These are phyloP conservation scores for Micrasema longulum DNA, from an alignment of 1,140 invertebrate species.

Conservation along the genomic window DNA sequence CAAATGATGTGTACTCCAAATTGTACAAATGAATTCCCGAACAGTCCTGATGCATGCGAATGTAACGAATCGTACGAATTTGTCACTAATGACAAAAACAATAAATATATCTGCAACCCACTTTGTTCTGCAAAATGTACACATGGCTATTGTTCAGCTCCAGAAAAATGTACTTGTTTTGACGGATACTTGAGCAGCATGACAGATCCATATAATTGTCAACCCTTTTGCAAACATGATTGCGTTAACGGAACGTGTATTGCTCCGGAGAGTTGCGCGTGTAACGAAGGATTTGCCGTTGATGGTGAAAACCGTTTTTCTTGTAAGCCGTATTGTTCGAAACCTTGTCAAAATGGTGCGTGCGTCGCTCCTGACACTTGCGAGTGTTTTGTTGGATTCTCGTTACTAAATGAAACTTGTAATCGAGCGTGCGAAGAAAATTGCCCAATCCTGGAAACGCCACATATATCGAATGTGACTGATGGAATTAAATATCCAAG, in stretches of 20 bases:
- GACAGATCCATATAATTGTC: conserved; percentile 55
- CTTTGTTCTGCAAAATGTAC: conserved; percentile 22
- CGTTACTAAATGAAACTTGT: conserved; percentile 2
- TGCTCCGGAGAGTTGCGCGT: conserved; percentile 64
- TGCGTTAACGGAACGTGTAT: conserved; percentile 64
- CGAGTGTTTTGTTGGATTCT: conserved; percentile 17
- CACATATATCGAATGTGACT: background rate
- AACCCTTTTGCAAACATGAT: conserved; percentile 60
- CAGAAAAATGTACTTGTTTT: conserved; percentile 61
- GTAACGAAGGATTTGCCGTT: conserved; percentile 40
- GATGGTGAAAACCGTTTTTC: background rate
- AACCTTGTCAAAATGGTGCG: conserved; percentile 61
- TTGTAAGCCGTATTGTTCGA: conserved; percentile 63
- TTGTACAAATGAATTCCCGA: conserved; percentile 25
- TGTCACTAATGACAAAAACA: conserved; percentile 55
- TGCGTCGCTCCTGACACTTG: conserved; percentile 63
- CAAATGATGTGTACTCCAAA: conserved; percentile 56
- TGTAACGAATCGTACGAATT: conserved; percentile 69
- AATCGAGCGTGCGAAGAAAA: background rate
- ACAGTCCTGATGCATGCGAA: conserved; percentile 55
- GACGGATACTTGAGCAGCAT: background rate
- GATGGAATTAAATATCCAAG: conserved; percentile 1
- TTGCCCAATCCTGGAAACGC: conserved; percentile 17
- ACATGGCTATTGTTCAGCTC: conserved; percentile 62
- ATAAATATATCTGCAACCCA: conserved; percentile 29